These are phyloP conservation scores for Cebus imitator DNA, from an alignment of 2,113 vertebrate species.

Conservation along the genomic window DNA sequence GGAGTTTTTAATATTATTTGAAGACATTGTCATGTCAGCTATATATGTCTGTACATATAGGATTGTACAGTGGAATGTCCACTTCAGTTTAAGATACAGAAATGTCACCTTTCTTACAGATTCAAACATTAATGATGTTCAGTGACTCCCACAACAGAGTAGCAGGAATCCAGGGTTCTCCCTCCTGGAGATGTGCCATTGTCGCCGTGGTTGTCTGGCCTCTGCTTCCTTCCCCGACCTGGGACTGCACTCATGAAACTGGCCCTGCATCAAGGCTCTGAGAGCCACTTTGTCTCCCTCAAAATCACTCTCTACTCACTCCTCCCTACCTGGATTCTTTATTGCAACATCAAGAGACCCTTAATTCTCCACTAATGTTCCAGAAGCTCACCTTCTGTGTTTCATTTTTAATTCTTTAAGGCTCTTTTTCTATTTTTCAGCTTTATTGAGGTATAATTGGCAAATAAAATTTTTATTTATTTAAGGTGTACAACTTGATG, in stretches of 20 bases:
- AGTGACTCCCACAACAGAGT: no score
- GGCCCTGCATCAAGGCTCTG: no score
- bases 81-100: neutral
- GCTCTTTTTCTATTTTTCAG: neutral
- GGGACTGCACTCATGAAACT: rapidly evolving
- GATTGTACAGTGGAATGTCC: neutral
- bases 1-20: neutral
- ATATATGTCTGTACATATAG: neutral
- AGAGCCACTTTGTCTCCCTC: neutral
- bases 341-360: neutral
- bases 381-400: neutral
- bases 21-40: neutral
- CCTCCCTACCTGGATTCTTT: neutral
- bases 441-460: neutral
- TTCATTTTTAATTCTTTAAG: neutral
- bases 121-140: neutral
- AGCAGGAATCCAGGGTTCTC: no score
- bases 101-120: neutral
- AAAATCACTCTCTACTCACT: neutral
- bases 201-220: rapidly evolving
- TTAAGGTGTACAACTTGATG: neutral
- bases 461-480: neutral
- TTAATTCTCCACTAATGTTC: neutral
- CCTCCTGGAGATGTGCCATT: rapidly evolving
- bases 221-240: no score